Base-by-base conservation (phyloP, 2,888 invertebrate genomes). In the Lochmaea crataegi region DNA sequence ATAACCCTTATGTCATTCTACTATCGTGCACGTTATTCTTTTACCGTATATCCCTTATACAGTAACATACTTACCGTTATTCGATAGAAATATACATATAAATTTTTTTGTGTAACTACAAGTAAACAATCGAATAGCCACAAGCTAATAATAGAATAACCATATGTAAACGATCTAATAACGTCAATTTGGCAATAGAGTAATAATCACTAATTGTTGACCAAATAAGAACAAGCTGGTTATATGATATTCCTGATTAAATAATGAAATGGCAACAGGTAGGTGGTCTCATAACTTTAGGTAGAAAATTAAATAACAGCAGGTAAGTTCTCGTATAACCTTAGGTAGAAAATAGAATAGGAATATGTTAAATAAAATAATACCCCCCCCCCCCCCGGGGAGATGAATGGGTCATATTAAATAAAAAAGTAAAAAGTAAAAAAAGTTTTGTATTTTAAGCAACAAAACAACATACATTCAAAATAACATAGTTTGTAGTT, bases 261-360 rank as follows among this genome's bases (percentile, higher is more conserved):
- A n/a, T n/a, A n/a, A n/a, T n/a, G 48, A 48, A 48, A 48, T 48
- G n/a, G 48, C n/a, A 48, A 48, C 48, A 48, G 48, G 12, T 14
- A 48, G 48, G 48, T 48, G 48, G 48, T n/a, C n/a, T 48, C 48
- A 48, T 48, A 48, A 48, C 48, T n/a, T 48, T 48, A 48, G 48
- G n/a, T n/a, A 48, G 3, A n/a, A 48, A 48, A 2, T 48, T 48
- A n/a, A 48, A 48, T 48, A 48, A 4, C 48, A 48, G 48, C n/a
- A 48, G 48, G 48, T n/a, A 48, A 42, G 10, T 42, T 12, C 42
- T 42, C 10, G 42, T 42, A 42, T 42, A 42, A 42, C 42, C 42
- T 32, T 32, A 32, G 32, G 32, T 32, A 32, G 32, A 32, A 32
- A 32, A 42, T 42, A 42, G 42, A 12, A 42, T 42, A 11, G 12